Base-by-base conservation (phyloP, 2,797 vertebrate species). In the Squalus acanthias region DNA sequence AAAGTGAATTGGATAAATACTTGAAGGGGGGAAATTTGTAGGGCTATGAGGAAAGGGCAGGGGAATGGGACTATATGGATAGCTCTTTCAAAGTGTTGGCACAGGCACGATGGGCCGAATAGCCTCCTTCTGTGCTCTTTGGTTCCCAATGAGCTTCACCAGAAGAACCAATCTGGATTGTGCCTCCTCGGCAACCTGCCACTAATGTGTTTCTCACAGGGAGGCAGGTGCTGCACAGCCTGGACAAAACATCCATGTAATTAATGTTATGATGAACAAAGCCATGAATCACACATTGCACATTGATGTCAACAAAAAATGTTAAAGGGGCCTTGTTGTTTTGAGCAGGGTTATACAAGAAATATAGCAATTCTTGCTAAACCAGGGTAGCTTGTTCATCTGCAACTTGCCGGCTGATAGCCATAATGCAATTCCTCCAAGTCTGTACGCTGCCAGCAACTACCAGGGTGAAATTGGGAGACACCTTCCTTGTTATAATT, bases 231-330 rank as follows among this genome's bases (percentile, higher is more conserved):
- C 94, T 95, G 12, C 50, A 53, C 8, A n/a, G 13, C 26, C 53
- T 33, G 29, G 12, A 8, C 69, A 95, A 74, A 74, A 74, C 50
- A 33, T 95, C 53, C 9, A 74, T 53, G 22, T 46, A 70, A 72
- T 95, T 69, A 50, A 57, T 95, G 69, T 57, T 74, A 53, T 74
- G 94, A 15, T 74, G 13, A 39, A 95, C 50, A 95, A 70, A 72
- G 69, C 46, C 39, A 70, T 33, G 69, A 57, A 72, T 50, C 69
- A 63, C 29, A 88, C 22, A 88, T 50, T 88, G 24, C 53, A 63
- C 88, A 95, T 17, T 95, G 69, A 33, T 95, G 67, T 95, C 94
- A 74, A 72, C 67, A 72, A 50, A 70, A 70, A 26, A 70, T 53
- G 46, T 70, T 53, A 53, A 57, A 95, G 9, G 22, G 12, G 69